Conservation (phyloP, 2,797 vertebrate genomes). For the Anableps anableps region DNA sequence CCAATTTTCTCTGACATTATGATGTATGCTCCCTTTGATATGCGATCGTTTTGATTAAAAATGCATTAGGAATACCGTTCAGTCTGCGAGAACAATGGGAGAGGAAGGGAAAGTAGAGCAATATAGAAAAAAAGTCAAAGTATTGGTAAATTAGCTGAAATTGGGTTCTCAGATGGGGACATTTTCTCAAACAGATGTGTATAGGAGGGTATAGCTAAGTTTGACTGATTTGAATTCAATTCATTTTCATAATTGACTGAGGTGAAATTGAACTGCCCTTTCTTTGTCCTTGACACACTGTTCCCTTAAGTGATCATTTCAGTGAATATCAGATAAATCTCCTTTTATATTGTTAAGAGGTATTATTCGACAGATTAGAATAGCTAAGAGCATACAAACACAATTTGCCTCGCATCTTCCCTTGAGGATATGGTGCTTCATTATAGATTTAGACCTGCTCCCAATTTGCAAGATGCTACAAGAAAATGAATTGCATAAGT, state of each 20-base stretch:
- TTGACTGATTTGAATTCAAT: constrained; percentile 62
- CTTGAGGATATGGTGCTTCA: constrained; percentile 46
- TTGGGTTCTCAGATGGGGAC: constrained; percentile 37
- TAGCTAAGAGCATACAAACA: constrained; percentile 65
- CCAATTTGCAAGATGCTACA: constrained; percentile 71
- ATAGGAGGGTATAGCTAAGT: constrained; percentile 48
- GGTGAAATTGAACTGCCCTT: constrained; percentile 63
- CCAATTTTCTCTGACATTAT: constrained; percentile 39
- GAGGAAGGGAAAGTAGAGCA: background rate
- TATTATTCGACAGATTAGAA: constrained; percentile 70
- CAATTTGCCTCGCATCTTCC: constrained; percentile 59
- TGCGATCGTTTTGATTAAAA: constrained; percentile 74
- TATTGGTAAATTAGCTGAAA: constrained; percentile 49
- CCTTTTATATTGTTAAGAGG: constrained; percentile 72
- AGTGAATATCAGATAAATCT: constrained; percentile 64
- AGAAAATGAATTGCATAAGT: constrained; percentile 73
- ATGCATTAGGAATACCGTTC: constrained; percentile 56
- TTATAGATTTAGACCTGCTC: constrained; percentile 69
- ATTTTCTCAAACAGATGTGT: constrained; percentile 44
- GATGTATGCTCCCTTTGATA: constrained; percentile 61
- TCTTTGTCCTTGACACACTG: constrained; percentile 63
- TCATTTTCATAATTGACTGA: constrained; percentile 66
- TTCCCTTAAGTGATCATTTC: constrained; percentile 72
- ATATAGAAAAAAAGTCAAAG: background rate
- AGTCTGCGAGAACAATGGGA: constrained; percentile 26